Evolutionary conservation across 1,140 invertebrate species (phyloP).

Genomic region (Pseudachorutes palmiensis): DNA sequence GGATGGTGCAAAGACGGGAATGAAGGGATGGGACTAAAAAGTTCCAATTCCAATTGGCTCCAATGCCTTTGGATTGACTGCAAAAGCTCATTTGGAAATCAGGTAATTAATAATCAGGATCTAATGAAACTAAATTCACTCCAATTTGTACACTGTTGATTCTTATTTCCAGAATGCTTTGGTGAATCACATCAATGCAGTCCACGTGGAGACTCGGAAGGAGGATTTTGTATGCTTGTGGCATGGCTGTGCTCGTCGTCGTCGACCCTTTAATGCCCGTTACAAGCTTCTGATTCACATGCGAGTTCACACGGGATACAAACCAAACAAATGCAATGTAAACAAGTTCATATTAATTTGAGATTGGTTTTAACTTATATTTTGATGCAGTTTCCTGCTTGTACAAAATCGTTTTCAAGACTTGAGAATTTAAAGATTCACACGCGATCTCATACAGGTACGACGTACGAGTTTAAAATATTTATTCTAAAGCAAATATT

Average conservation of each 20-base stretch:
- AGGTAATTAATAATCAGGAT: slow-evolving; percentile 48
- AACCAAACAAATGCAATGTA: slow-evolving; percentile 92
- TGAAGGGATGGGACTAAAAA: not conserved
- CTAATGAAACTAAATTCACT: not conserved
- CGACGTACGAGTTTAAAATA: slow-evolving; percentile 38
- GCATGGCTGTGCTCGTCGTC: slow-evolving; percentile 70
- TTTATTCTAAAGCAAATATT: slow-evolving; percentile 26
- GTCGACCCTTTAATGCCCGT: slow-evolving; percentile 86
- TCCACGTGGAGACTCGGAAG: slow-evolving; percentile 76
- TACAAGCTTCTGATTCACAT: slow-evolving; percentile 96
- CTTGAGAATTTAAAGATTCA: slow-evolving; percentile 95
- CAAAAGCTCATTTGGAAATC: slow-evolving; percentile 63
- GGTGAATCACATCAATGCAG: slow-evolving; percentile 82
- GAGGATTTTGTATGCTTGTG: slow-evolving; percentile 86
- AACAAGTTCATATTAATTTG: slow-evolving; percentile 40
- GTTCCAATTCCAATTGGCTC: not conserved
- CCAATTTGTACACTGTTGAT: not conserved
- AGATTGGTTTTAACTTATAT: not conserved
- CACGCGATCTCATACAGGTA: slow-evolving; percentile 82
- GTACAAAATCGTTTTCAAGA: slow-evolving; percentile 85
- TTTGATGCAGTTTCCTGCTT: slow-evolving; percentile 68
- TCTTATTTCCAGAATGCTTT: slow-evolving; percentile 43
- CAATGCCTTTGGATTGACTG: slow-evolving; percentile 78
- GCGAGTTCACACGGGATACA: slow-evolving; percentile 90
- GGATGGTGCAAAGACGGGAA: not conserved